Base-by-base conservation (phyloP, 2,888 invertebrate species). In the Ormyrus rosae region DNA sequence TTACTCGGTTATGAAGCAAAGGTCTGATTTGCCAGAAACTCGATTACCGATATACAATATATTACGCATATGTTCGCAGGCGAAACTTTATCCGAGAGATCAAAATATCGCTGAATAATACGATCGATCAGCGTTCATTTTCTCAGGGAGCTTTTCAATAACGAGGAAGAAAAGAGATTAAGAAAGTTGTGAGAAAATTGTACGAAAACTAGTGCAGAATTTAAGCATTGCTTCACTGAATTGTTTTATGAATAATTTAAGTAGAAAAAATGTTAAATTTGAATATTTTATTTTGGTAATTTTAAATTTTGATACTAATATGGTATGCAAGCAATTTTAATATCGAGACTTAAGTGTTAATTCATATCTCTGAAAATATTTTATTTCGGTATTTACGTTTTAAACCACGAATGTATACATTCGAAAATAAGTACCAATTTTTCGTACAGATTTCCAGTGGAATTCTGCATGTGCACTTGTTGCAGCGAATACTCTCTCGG, bases 71-170 rank as follows among this genome's bases (percentile, higher is more conserved):
- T 34, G 34, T 68, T 60, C 60, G 55, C 70, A 34, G 70, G 55
- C 70, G 55, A 70, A 50, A 69, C 13, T 48, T 78, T 71, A 78
- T 72, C 34, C 46, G 9, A 13, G 45, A 72, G 60, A 72, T 65
- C 11, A 56, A 78, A 63, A 67, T 34, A 61, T 11, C 71, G 60
- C 58, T 55, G 61, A 61, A 7, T 77, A 64, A 78, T 34, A 34
- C 46, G 67, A 60, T 74, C 58, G 46, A 58, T 63, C 61, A 6
- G 58, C 6, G 48, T 65, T 72, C 45, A 71, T 72, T 78, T 78
- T 72, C 65, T 72, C 71, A 71, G 78, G 78, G 60, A 78, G n/a
- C 2, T 60, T 67, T 72, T 48, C 53, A 67, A 60, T 78, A 67
- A 72, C 51, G 11, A 53, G 4, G 34, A 34, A 34, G 34, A 34